A percentile compares a stretch with the other conserved stretches of the same genome.
Conservation (phyloP, 2,888 invertebrate genomes). For the Nudaria mundana region DNA sequence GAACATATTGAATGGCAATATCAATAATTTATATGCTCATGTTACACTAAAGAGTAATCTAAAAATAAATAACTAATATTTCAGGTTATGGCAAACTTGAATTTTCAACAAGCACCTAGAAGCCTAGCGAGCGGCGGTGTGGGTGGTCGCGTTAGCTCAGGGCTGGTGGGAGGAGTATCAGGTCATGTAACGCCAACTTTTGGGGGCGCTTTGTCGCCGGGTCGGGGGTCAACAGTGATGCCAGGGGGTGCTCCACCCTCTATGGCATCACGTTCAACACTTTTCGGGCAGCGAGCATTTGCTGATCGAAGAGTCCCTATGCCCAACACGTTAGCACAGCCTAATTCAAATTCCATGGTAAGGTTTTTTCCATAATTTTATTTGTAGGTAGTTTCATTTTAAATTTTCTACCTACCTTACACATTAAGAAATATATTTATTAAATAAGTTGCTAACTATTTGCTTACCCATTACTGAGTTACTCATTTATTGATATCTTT, state of each 20-base stretch:
- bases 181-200: constrained; percentile 80
- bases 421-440: too few species aligned
- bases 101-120: constrained; percentile 93
- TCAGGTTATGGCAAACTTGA: constrained; percentile 95
- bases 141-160: constrained; percentile 79
- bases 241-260: constrained; percentile 78
- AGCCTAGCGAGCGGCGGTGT: constrained; percentile 89
- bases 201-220: constrained; percentile 73
- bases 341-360: constrained; percentile 78
- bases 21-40: too few species aligned
- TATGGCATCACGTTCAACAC: constrained; percentile 82
- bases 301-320: constrained; percentile 88
- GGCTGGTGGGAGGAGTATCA: constrained; percentile 88
- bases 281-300: constrained; percentile 91
- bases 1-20: too few species aligned
- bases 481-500: too few species aligned
- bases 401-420: too few species aligned
- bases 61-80: constrained; percentile 25
- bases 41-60: too few species aligned
- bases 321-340: constrained; percentile 80
- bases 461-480: too few species aligned
- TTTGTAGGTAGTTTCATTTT: neutral
- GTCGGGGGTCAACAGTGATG: constrained; percentile 67
- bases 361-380: constrained; percentile 22
- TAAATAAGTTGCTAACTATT: too few species aligned